phyloP scores from a whole-genome alignment of 2,888 invertebrate species.

The Pheosia gnoma region DNA sequence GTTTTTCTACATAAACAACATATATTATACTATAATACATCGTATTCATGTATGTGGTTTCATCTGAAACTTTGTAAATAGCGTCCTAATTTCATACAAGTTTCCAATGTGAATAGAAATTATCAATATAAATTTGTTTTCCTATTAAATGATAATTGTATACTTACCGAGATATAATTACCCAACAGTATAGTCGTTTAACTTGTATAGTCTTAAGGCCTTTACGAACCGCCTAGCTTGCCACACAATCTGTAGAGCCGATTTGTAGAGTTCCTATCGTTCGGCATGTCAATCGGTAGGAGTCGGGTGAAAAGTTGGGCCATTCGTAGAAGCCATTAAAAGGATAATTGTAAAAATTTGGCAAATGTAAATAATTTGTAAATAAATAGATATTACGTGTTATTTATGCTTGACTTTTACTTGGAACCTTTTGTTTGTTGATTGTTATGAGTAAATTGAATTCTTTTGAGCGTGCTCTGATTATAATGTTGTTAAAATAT shows the following conservation, averaged over 20 bases:
- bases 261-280: too few relatives aligned
- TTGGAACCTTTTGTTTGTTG: neutral
- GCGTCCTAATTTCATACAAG: slow-evolving; percentile 17
- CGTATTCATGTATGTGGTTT: neutral
- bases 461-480: neutral
- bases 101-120: slow-evolving; percentile 18
- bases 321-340: slow-evolving; percentile 20
- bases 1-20: too few relatives aligned
- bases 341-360: slow-evolving; percentile 44
- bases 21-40: neutral
- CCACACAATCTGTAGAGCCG: too few relatives aligned
- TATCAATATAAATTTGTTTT: slow-evolving; percentile 31
- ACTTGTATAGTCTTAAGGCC: neutral
- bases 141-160: slow-evolving; percentile 22
- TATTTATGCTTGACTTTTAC: slow-evolving; percentile 33
- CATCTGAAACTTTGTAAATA: slow-evolving; percentile 27
- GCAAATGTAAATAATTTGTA: slow-evolving; percentile 71
- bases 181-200: slow-evolving; percentile 22
- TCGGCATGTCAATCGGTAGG: too few relatives aligned
- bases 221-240: too few relatives aligned
- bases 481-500: too few relatives aligned
- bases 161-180: slow-evolving; percentile 19
- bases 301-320: too few relatives aligned
- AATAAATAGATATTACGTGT: slow-evolving; percentile 80
- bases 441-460: neutral